Base-by-base conservation (phyloP, 2,888 invertebrate species). In the Nomada flava region DNA sequence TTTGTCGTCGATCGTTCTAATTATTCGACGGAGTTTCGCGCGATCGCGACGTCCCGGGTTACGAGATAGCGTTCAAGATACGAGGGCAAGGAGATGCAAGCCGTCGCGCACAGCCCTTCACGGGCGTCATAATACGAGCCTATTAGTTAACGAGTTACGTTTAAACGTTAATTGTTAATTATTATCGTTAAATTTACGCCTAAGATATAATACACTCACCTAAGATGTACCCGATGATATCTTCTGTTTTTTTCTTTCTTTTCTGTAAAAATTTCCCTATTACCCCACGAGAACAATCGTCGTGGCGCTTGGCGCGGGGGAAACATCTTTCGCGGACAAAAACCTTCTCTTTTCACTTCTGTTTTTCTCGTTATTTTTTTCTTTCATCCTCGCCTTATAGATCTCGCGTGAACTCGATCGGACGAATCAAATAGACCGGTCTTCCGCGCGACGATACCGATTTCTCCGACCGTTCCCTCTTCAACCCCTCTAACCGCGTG, bases 191-290 rank as follows among this genome's bases (percentile, higher is more conserved):
- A 91, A 88, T 88, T 90, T 88, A 90, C 89, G 83, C 85, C 90
- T 92, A 91, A 87, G 88, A 89, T 92, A 92, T 92, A 91, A 91
- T 92, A 92, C 91, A 91, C 89, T 92, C 89, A 92, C 88, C 90
- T 92, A 91, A 89, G 84, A 91, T 89, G 87, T 90, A 91, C 89
- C 91, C 89, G 90, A 91, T 91, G 91, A 92, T 92, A 91, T 90
- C 87, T 87, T 79, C 44, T 53, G 20, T 36, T 36, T 65, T 65
- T 50, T 59, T n/a, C 15, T 23, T 4, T 59, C n/a, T 42, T 20
- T 11, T 57, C 88, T 88, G 89, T 90, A 90, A 91, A 92, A 91
- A 90, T 84, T 84, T 86, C 77, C 82, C 80, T 76, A 80, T 67
- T 70, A 57, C 75, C 73, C 73, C 82, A 79, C 74, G 83, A 80